A percentile compares a stretch with the other conserved stretches of the same genome.
Evolutionary conservation across 2,797 vertebrate species (phyloP).

Genomic region (Spinus pinus): DNA sequence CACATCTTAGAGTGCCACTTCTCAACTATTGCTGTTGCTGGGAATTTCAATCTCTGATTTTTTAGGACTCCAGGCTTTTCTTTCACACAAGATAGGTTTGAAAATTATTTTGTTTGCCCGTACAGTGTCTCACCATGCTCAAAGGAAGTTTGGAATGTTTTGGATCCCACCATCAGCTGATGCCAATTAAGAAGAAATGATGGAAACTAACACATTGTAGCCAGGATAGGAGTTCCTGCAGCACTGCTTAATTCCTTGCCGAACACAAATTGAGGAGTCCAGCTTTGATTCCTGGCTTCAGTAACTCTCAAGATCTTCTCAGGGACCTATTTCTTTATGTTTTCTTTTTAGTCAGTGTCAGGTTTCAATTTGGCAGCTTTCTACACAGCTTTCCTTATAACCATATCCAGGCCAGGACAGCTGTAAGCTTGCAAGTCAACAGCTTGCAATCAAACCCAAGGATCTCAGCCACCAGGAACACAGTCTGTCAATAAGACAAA

Average conservation of each 20-base stretch:
- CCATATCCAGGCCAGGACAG: background rate
- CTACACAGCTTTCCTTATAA: background rate
- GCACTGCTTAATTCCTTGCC: background rate
- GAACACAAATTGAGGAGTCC: background rate
- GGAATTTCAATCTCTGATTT: background rate
- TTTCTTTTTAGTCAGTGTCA: background rate
- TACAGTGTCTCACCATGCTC: background rate
- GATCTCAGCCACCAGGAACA: background rate
- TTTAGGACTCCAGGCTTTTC: background rate
- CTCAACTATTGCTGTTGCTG: background rate
- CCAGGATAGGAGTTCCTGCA: background rate
- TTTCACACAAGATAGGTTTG: background rate
- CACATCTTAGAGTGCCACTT: background rate
- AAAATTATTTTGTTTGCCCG: background rate
- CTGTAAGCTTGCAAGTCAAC: slow-evolving; percentile 27
- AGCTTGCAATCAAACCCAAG: slow-evolving; percentile 4
- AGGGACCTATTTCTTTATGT: background rate
- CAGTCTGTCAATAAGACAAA: background rate
- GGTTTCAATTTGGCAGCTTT: background rate
- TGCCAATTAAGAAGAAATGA: background rate
- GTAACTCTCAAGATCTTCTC: background rate
- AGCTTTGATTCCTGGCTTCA: background rate
- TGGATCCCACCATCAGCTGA: background rate
- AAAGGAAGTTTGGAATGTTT: background rate
- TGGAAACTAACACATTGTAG: background rate